Conservation (phyloP, 2,797 vertebrate genomes). For the Triplophysa bombifrons region DNA sequence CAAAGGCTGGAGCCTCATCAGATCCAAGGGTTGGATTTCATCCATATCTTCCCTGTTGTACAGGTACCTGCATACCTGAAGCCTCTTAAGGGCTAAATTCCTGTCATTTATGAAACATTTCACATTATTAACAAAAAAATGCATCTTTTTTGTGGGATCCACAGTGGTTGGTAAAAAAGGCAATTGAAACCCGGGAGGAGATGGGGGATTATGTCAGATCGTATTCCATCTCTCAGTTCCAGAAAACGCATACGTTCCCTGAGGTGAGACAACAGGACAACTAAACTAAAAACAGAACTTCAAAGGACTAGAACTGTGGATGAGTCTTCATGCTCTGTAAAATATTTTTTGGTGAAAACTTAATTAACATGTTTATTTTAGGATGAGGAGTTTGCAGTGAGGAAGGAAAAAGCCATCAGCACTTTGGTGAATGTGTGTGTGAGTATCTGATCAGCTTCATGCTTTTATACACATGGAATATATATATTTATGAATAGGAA, state of each 20-base stretch:
- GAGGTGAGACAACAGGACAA: slow-evolving; percentile 76
- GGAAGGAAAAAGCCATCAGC: slow-evolving; percentile 84
- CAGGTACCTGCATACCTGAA: slow-evolving; percentile 76
- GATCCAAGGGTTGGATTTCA: slow-evolving; percentile 97
- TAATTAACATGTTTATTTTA: slow-evolving; percentile 58
- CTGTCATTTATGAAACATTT: too few relatives aligned
- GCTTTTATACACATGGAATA: neutral
- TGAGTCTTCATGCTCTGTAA: neutral
- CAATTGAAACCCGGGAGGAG: slow-evolving; percentile 96
- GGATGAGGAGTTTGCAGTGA: slow-evolving; percentile 90
- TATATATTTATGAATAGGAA: neutral
- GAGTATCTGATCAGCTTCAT: slow-evolving; percentile 66
- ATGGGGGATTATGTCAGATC: slow-evolving; percentile 95
- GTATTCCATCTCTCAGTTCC: slow-evolving; percentile 94
- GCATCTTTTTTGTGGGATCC: slow-evolving; percentile 5
- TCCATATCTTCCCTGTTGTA: slow-evolving; percentile 96
- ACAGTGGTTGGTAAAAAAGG: slow-evolving; percentile 97
- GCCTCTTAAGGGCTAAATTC: neutral
- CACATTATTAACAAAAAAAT: neutral
- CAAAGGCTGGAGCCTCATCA: slow-evolving; percentile 97
- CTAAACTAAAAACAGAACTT: neutral
- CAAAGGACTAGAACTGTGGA: neutral
- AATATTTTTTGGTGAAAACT: neutral
- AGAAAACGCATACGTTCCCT: slow-evolving; percentile 89
- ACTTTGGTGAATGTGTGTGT: slow-evolving; percentile 84